Evolutionary conservation across 1,140 invertebrate genomes (phyloP), one percentile per base, ranked within the genome.

Genomic region (Ruditapes philippinarum): DNA sequence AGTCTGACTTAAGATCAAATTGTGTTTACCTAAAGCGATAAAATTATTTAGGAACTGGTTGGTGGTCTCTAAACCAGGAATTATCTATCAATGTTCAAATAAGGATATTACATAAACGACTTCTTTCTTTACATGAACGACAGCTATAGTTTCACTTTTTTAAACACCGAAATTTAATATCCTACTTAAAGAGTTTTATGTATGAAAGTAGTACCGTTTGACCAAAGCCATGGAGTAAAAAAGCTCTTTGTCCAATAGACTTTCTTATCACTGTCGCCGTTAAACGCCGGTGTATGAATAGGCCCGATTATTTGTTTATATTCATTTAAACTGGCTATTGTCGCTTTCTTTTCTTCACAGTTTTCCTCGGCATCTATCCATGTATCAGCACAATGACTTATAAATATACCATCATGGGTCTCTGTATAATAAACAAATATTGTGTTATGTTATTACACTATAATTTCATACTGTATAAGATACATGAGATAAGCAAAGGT

Each of bases 151-250:
- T n/a, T n/a, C n/a, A n/a, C n/a, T n/a, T n/a, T n/a, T n/a, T n/a
- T n/a, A n/a, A n/a, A n/a, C n/a, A 51, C 22, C 9, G 22, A 9
- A 51, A 51, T 22, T 51, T 9, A 51, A 12, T 51, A 12, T 9
- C 9, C 11, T 51, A 51, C 49, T 51, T 51, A 9, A 51, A 12
- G 49, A 22, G 49, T 12, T 22, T 51, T 51, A n/a, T n/a, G n/a
- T n/a, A n/a, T n/a, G n/a, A n/a, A n/a, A n/a, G n/a, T n/a, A n/a
- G 42, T 51, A 82, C 80, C 80, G 68, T 82, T 82, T 7, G 36
- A 62, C 80, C 80, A 82, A 25, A 82, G 25, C 57, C 57, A 82
- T 25, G 80, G 80, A 1, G 80, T 82, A 28, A 68, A 82, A 25
- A 68, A 82, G 1, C 14, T 82, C 42, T 38, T 45, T 45, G 40